phyloP scores from a whole-genome alignment of 2,888 invertebrate species.

The Corbicula japonica region DNA sequence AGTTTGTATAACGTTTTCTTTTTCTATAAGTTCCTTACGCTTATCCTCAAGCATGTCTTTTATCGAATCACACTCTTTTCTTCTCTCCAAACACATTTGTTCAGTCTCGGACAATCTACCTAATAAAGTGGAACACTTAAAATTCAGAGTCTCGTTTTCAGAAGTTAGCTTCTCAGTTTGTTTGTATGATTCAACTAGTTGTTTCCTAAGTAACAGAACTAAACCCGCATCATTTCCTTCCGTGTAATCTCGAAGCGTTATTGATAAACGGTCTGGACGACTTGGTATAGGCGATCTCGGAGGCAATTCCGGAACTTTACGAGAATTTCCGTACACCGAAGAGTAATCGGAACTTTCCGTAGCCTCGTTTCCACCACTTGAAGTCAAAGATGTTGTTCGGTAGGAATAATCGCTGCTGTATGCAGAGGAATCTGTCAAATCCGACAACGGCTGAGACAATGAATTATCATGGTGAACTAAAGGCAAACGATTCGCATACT shows the following conservation, averaged over 20 bases:
- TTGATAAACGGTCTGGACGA: conserved; percentile 4
- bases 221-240: conserved; percentile 8
- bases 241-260: not conserved
- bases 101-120: conserved; percentile 32
- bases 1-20: conserved; percentile 5
- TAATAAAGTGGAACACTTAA: conserved; percentile 46
- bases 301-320: not conserved
- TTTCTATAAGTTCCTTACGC: not conserved
- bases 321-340: not conserved
- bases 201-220: conserved; percentile 61
- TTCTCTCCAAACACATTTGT: conserved; percentile 6
- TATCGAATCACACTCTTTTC: conserved; percentile 22
- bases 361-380: conserved; percentile 2
- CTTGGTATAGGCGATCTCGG: not conserved
- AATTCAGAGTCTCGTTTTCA: conserved; percentile 52
- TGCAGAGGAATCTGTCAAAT: conserved; percentile 20
- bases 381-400: conserved; percentile 14
- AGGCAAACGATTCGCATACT: not conserved
- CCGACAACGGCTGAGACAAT: conserved; percentile 7
- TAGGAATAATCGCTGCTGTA: conserved; percentile 31
- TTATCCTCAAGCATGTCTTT: conserved; percentile 13
- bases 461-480: conserved; percentile 2
- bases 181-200: conserved; percentile 67
- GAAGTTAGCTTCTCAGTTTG: conserved; percentile 47
- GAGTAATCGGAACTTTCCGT: conserved; percentile 31